These are phyloP conservation scores for Agraylea sexmaculata DNA, from an alignment of 1,140 invertebrate genomes.

Conservation along the genomic window DNA sequence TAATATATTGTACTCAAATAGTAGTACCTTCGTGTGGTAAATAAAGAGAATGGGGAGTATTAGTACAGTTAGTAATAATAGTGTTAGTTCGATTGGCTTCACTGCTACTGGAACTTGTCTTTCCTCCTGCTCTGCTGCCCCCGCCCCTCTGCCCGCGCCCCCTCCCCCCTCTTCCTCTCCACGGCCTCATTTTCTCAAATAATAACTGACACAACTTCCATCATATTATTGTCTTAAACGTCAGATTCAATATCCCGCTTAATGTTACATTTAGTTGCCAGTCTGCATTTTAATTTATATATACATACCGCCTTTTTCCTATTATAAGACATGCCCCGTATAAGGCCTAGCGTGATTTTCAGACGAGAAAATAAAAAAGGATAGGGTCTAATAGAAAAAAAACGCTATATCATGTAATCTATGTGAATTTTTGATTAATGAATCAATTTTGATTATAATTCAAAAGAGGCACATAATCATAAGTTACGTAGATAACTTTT, in stretches of 20 bases:
- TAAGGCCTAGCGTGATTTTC: too few species aligned
- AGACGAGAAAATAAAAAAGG: too few species aligned
- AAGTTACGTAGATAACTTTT: too few species aligned
- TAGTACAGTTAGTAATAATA: background rate
- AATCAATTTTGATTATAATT: too few species aligned
- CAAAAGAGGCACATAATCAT: too few species aligned
- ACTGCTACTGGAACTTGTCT: background rate
- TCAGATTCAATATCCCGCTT: background rate
- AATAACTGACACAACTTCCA: background rate
- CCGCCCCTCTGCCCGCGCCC: conserved; percentile 2
- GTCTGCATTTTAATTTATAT: background rate
- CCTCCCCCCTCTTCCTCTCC: conserved; percentile 9
- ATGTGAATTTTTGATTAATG: too few species aligned
- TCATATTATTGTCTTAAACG: background rate
- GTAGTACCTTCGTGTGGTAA: conserved; percentile 50
- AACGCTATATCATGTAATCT: too few species aligned
- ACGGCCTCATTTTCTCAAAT: background rate
- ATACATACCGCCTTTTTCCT: too few species aligned
- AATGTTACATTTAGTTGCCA: background rate
- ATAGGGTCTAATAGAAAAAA: too few species aligned
- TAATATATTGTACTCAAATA: conserved; percentile 8
- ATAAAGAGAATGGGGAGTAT: conserved; percentile 35
- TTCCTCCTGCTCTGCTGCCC: conserved; percentile 5
- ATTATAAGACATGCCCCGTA: too few species aligned
- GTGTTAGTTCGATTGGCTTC: conserved; percentile 1